Evolutionary conservation across 2,113 vertebrate genomes (phyloP).

Genomic region (Columbina picui): DNA sequence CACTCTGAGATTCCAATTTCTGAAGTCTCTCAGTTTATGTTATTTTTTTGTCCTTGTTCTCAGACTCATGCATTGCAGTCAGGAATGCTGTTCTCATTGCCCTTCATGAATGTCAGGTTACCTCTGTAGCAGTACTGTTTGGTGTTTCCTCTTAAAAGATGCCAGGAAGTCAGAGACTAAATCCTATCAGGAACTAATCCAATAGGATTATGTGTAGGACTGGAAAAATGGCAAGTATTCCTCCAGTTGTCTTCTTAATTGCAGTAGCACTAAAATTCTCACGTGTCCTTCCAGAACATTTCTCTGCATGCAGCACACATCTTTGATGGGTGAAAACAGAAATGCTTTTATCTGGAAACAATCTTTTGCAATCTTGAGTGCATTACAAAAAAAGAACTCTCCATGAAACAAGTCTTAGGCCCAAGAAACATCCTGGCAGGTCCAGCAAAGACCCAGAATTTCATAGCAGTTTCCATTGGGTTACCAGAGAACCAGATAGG

Average conservation of each 20-base stretch:
- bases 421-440: background rate
- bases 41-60: background rate
- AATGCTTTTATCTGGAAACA: background rate
- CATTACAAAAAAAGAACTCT: background rate
- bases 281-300: background rate
- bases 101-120: background rate
- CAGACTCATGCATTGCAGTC: background rate
- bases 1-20: too few species aligned
- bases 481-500: background rate
- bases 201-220: background rate
- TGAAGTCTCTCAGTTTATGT: background rate
- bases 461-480: background rate
- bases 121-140: background rate
- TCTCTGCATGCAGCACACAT: accelerated
- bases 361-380: background rate
- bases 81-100: background rate
- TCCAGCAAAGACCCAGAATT: background rate
- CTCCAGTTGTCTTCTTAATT: background rate
- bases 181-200: background rate
- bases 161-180: background rate
- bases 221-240: background rate
- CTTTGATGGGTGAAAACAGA: background rate
- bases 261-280: background rate
- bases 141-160: background rate
- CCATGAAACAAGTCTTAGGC: background rate